phyloP scores from a whole-genome alignment of 2,888 invertebrate species.

The Xanthorhoe designata region DNA sequence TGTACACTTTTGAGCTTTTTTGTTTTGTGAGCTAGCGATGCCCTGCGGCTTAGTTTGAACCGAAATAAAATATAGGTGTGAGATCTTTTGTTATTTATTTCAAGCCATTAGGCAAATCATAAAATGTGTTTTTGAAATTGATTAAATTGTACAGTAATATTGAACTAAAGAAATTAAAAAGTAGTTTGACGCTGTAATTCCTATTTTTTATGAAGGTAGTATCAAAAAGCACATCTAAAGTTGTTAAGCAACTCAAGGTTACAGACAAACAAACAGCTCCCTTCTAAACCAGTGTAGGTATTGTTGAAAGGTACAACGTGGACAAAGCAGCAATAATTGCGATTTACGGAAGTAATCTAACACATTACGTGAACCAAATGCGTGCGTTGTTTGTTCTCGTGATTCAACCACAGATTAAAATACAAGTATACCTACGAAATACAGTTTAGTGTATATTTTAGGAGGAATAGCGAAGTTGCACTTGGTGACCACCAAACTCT shows the following conservation, averaged over 20 bases:
- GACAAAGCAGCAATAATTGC: slow-evolving; percentile 57
- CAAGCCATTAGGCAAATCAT: too few species aligned
- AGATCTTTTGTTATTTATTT: not conserved
- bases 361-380: slow-evolving; percentile 58
- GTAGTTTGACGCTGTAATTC: too few species aligned
- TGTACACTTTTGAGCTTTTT: slow-evolving; percentile 16
- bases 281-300: slow-evolving; percentile 3
- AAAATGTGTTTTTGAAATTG: too few species aligned
- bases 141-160: too few species aligned
- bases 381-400: slow-evolving; percentile 27
- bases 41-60: slow-evolving; percentile 7
- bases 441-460: not conserved
- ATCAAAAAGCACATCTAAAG: not conserved
- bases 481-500: too few species aligned
- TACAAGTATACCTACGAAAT: not conserved
- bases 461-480: too few species aligned
- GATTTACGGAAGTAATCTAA: slow-evolving; percentile 70
- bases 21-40: slow-evolving; percentile 13
- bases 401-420: slow-evolving; percentile 12
- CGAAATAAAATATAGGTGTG: not conserved
- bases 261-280: slow-evolving; percentile 9
- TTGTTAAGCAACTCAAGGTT: not conserved
- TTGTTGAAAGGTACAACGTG: slow-evolving; percentile 31
- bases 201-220: too few species aligned
- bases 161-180: too few species aligned